These are phyloP conservation scores for Thinocorus orbignyianus DNA, from an alignment of 2,113 vertebrate genomes.

Conservation along the genomic window DNA sequence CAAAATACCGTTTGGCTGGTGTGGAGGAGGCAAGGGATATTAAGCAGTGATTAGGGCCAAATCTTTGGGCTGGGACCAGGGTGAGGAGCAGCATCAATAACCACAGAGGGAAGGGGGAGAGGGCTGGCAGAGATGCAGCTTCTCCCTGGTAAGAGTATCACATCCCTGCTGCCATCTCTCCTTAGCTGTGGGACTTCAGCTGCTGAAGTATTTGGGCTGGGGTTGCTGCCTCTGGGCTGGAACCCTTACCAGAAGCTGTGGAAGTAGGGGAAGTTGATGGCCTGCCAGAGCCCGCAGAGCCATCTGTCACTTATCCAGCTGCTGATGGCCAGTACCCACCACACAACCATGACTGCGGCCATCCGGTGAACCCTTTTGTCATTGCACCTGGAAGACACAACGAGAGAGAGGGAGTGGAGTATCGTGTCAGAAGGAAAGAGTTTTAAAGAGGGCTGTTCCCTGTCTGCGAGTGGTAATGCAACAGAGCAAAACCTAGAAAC, in stretches of 20 bases:
- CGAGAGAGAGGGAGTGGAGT: accelerated
- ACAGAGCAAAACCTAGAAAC: not conserved
- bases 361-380: slow-evolving; percentile 75
- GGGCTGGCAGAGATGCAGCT: not conserved
- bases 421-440: accelerated
- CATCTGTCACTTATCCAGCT: slow-evolving; percentile 92
- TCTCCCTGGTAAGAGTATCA: not conserved
- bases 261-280: slow-evolving; percentile 88
- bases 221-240: not conserved
- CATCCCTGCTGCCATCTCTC: not conserved
- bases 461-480: not conserved
- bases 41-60: not conserved
- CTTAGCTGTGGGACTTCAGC: not conserved
- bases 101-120: not conserved
- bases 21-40: not conserved
- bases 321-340: slow-evolving; percentile 86
- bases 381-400: slow-evolving; percentile 74
- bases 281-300: slow-evolving; percentile 88
- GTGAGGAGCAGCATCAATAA: not conserved
- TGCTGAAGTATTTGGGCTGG: not conserved
- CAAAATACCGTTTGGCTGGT: not conserved
- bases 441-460: not conserved
- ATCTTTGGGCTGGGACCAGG: not conserved
- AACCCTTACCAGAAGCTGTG: slow-evolving; percentile 91
- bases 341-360: slow-evolving; percentile 68